These are phyloP conservation scores for Heterotis niloticus DNA, from an alignment of 2,113 vertebrate genomes.

Conservation along the genomic window DNA sequence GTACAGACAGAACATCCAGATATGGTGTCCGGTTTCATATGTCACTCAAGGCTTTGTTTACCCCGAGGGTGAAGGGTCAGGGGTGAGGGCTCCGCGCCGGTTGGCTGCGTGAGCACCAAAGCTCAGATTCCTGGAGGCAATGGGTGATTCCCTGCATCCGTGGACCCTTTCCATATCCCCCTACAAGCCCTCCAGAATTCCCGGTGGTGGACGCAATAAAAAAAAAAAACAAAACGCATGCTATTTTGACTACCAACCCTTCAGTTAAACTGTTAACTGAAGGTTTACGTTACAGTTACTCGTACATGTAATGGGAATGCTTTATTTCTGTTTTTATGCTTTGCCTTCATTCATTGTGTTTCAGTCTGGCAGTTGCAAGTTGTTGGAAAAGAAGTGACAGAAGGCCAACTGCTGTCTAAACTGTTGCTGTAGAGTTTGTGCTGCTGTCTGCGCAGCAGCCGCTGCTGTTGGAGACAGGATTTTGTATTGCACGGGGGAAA, in stretches of 20 bases:
- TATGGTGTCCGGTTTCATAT: conserved; percentile 66
- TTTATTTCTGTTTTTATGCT: conserved; percentile 23
- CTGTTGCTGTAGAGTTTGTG: background rate
- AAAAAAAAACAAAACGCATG: too few species aligned
- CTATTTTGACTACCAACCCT: background rate
- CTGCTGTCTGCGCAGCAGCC: background rate
- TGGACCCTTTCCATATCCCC: background rate
- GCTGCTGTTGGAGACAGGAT: background rate
- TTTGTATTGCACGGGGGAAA: background rate
- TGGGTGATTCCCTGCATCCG: conserved; percentile 30
- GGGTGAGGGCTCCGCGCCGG: conserved; percentile 66
- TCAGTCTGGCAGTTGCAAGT: background rate
- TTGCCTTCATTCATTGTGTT: conserved; percentile 35
- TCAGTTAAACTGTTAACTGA: background rate
- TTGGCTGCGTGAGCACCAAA: conserved; percentile 68
- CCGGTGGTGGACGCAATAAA: too few species aligned
- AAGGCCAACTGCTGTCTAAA: background rate
- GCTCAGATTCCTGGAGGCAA: conserved; percentile 51
- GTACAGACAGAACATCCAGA: conserved; percentile 60
- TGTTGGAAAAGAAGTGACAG: background rate
- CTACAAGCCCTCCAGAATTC: background rate
- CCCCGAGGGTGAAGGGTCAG: conserved; percentile 64
- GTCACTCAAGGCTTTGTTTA: conserved; percentile 71
- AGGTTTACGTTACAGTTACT: background rate
- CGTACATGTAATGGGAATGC: conserved; percentile 22